Evolutionary conservation across 2,113 vertebrate genomes (phyloP).

Genomic region (Mesoclemmys tuberculata): DNA sequence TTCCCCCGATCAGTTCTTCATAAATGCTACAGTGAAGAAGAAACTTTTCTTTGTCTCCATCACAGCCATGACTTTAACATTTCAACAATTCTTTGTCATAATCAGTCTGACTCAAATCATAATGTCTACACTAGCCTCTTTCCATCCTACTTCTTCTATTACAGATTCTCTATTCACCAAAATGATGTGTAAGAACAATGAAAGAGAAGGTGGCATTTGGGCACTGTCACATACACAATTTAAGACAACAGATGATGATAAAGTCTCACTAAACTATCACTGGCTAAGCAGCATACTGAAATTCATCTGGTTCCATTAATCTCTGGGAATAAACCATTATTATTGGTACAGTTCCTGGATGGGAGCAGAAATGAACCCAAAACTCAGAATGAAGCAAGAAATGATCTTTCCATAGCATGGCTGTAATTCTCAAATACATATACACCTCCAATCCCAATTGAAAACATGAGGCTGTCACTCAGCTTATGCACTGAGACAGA

Average conservation of each 20-base stretch:
- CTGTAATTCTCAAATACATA: neutral
- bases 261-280: neutral
- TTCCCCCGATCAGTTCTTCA: neutral
- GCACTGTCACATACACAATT: neutral
- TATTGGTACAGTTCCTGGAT: constrained; percentile 14
- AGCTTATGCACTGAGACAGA: neutral
- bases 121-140: neutral
- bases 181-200: neutral
- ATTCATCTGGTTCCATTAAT: constrained; percentile 40
- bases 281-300: constrained; percentile 29
- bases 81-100: neutral
- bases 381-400: constrained; percentile 29
- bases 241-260: neutral
- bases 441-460: neutral
- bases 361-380: constrained; percentile 45
- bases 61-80: neutral
- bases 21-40: neutral
- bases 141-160: neutral
- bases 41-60: neutral
- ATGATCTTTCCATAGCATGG: constrained; percentile 45
- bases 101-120: neutral
- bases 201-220: neutral
- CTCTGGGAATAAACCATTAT: constrained; percentile 30
- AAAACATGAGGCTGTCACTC: neutral
- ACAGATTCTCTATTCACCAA: neutral